Base-by-base conservation (phyloP, 2,113 vertebrate species). In the Pampusana beccarii region DNA sequence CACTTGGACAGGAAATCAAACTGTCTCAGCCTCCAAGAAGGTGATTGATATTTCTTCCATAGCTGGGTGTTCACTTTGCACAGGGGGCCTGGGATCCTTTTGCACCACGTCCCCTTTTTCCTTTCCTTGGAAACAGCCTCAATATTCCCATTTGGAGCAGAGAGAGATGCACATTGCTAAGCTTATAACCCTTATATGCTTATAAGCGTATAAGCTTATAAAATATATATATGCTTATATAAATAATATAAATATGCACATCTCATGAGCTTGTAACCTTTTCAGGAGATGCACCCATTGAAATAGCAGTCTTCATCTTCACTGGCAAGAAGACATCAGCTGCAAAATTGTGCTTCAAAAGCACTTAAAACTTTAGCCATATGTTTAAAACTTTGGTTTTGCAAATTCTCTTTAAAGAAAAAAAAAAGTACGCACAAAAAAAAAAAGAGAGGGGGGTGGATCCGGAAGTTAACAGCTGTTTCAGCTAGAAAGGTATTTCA, bases 401-500 rank as follows among this genome's bases (percentile, higher is more conserved):
- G 72, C 31, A 77, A 91, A 90, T 42, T 77, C 33, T 85, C 74
- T 83, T 81, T 24, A 44, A 82, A 79, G 21, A 62, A 66, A 82
- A 79, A 48, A 72, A 78, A 21, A 33, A 57, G 5, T 10, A 44
- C 38, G n/a, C 10, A 33, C 18, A 34, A 54, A 64, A 38, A 50
- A 21, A 71, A 80, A 31, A 46, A 9, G 18, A 44, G 44, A 7
- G 17, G 18, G 44, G 18, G 44, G 44, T 11, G 31, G 72, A 61
- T 46, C 80, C 29, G 24, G 62, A 95, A 97, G 87, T 67, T 83
- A 93, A 86, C 91, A 96, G 92, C 77, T 97, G 86, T 13, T 92
- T 92, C 93, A 89, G 89, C 70, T 91, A 89, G 83, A 89, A 91
- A 94, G 50, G 90, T 92, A 92, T 79, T 94, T 75, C 91, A 91